Percentiles rank a stretch among this genome's conserved stretches.
phyloP scores from a whole-genome alignment of 2,797 vertebrate species.

The Diplodus sargus region DNA sequence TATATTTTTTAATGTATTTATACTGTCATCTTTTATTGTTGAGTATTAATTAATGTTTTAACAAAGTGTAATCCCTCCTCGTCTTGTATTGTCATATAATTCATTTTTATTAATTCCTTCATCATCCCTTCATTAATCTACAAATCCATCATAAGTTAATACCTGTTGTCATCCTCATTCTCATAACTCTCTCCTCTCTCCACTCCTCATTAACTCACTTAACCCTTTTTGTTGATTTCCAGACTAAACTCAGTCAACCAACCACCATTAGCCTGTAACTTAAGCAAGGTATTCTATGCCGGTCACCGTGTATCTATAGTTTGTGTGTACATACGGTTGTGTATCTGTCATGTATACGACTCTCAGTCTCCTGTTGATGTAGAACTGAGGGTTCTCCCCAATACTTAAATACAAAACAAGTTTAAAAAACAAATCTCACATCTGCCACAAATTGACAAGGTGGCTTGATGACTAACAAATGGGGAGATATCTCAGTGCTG shows the following conservation, averaged over 20 bases:
- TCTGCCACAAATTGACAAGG: conserved; percentile 2
- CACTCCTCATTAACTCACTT: conserved; percentile 67
- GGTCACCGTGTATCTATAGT: conserved; percentile 25
- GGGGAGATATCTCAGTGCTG: conserved; percentile 33
- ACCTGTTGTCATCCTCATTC: conserved; percentile 38
- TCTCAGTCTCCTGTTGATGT: conserved; percentile 4
- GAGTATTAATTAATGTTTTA: conserved; percentile 34
- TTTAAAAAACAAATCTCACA: background rate
- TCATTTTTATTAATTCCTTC: conserved; percentile 21
- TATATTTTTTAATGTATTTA: conserved; percentile 25
- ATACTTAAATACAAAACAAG: background rate
- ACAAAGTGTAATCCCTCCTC: conserved; percentile 38
- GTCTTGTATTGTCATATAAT: conserved; percentile 28
- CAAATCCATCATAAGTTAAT: background rate
- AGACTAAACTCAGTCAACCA: conserved; percentile 79
- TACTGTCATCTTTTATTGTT: conserved; percentile 3
- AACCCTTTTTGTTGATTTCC: conserved; percentile 75
- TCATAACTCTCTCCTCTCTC: conserved; percentile 27
- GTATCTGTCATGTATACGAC: conserved; percentile 1
- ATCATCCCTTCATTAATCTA: conserved; percentile 21
- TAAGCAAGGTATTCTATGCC: conserved; percentile 78
- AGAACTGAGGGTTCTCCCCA: conserved; percentile 30
- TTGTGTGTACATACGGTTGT: conserved; percentile 15
- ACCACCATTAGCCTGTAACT: conserved; percentile 83
- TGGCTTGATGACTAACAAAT: background rate